Percentiles rank a stretch among this genome's conserved stretches.
Conservation (phyloP, 2,888 invertebrate species). For the Parnassius mnemosyne region DNA sequence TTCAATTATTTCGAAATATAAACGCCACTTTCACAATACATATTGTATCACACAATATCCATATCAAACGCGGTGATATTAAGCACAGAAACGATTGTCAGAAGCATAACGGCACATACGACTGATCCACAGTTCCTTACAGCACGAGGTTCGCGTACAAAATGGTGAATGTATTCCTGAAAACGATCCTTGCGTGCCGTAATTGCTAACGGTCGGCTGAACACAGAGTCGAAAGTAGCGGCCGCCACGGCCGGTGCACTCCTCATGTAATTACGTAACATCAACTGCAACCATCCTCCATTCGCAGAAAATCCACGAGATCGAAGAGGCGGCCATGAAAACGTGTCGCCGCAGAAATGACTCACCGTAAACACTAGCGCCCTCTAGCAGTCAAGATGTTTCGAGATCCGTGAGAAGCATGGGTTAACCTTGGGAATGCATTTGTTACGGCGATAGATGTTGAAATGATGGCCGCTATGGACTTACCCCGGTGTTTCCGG, state of each 20-base stretch:
- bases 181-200: conserved; percentile 70
- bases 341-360: conserved; percentile 74
- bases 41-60: conserved; percentile 41
- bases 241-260: conserved; percentile 63
- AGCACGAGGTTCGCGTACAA: conserved; percentile 60
- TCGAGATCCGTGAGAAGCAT: conserved; percentile 54
- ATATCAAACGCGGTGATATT: conserved; percentile 34
- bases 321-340: conserved; percentile 70
- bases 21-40: conserved; percentile 55
- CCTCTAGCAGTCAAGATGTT: conserved; percentile 52
- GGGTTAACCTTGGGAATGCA: conserved; percentile 54
- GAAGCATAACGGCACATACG: conserved; percentile 47
- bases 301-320: conserved; percentile 50
- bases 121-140: conserved; percentile 40
- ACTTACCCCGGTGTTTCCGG: conserved; percentile 68
- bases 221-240: conserved; percentile 63
- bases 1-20: conserved; percentile 16
- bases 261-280: conserved; percentile 67
- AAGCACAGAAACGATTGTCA: conserved; percentile 40
- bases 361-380: conserved; percentile 71
- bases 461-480: conserved; percentile 40
- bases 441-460: conserved; percentile 38
- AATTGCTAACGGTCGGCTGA: conserved; percentile 67
- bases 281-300: conserved; percentile 65
- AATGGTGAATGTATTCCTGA: conserved; percentile 78